These are phyloP conservation scores for Sylvilagus floridanus DNA, from an alignment of 2,797 vertebrate species.

Conservation along the genomic window DNA sequence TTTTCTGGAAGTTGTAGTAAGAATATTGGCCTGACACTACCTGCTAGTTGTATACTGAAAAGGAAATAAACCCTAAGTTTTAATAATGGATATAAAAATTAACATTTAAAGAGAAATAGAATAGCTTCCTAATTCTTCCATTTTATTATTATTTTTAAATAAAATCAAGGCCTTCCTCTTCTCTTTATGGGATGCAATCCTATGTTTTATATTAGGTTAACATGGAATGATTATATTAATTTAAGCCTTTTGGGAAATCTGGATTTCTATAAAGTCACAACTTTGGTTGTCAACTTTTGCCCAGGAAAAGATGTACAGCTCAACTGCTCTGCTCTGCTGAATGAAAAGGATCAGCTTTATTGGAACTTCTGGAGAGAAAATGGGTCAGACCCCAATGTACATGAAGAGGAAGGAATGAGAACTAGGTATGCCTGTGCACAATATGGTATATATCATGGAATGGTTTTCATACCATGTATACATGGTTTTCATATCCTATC, in stretches of 20 bases:
- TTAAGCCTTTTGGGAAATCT: slow-evolving; percentile 13
- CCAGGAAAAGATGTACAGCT: slow-evolving; percentile 86
- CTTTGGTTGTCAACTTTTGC: slow-evolving; percentile 39
- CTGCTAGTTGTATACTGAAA: not conserved
- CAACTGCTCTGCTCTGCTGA: slow-evolving; percentile 86
- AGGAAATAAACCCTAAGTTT: not conserved
- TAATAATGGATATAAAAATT: slow-evolving; percentile 28
- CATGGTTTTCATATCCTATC: no score
- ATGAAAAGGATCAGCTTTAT: slow-evolving; percentile 72
- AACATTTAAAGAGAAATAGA: slow-evolving; percentile 38
- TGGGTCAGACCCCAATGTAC: not conserved
- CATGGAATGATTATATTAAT: not conserved
- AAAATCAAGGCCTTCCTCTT: not conserved
- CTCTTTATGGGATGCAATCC: not conserved
- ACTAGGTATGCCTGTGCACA: slow-evolving; percentile 65
- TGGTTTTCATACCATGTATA: not conserved
- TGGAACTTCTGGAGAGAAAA: slow-evolving; percentile 75
- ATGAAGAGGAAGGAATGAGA: slow-evolving; percentile 63
- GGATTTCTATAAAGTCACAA: slow-evolving; percentile 46
- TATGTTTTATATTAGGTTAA: not conserved
- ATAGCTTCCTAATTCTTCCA: not conserved
- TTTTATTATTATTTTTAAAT: not conserved
- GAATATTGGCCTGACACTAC: not conserved
- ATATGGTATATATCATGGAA: not conserved
- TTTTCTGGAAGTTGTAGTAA: not conserved